phyloP scores from a whole-genome alignment of 2,888 invertebrate species.

The Euphydryas editha region DNA sequence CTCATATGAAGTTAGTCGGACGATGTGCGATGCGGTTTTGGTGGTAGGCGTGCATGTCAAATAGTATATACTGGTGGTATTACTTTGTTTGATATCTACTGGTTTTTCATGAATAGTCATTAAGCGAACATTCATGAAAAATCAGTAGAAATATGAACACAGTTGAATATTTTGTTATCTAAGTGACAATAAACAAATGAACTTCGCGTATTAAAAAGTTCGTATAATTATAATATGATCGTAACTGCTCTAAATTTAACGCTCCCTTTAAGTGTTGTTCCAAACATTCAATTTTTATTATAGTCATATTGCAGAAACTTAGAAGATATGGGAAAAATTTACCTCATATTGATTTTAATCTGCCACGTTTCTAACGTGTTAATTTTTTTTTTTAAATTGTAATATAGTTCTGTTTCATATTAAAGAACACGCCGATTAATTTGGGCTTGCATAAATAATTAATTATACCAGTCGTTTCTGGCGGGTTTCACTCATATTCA shows the following conservation, averaged over 20 bases:
- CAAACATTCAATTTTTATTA: neutral
- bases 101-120: no score
- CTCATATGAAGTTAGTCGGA: constrained; percentile 28
- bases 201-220: neutral
- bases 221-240: neutral
- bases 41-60: constrained; percentile 10
- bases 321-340: neutral
- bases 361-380: neutral
- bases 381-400: neutral
- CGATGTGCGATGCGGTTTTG: constrained; percentile 6
- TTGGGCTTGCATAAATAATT: no score
- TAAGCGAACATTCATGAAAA: no score
- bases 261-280: neutral
- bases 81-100: no score
- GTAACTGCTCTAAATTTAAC: neutral
- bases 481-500: no score
- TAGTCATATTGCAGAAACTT: neutral
- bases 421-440: no score
- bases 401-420: no score
- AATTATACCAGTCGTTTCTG: no score
- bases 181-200: no score
- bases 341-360: constrained; percentile 1
- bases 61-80: neutral
- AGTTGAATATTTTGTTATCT: neutral
- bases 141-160: neutral